A percentile compares a stretch with the other conserved stretches of the same genome.
These are phyloP conservation scores for Phoxinus phoxinus DNA, from an alignment of 2,113 vertebrate genomes.

Conservation along the genomic window DNA sequence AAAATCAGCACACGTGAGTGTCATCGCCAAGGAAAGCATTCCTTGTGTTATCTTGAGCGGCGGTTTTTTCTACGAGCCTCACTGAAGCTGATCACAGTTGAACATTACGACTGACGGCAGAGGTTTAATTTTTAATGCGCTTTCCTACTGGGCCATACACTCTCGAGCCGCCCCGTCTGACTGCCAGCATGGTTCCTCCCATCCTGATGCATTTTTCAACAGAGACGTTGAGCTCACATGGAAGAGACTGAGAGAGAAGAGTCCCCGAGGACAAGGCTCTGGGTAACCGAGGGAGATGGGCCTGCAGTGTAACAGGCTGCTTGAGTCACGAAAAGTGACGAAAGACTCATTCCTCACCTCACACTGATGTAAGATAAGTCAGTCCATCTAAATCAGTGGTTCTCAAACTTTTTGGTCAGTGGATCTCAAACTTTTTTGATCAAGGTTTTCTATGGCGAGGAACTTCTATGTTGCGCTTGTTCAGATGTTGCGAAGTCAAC, in stretches of 20 bases:
- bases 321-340: neutral
- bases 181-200: conserved; percentile 23
- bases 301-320: neutral
- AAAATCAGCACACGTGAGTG: neutral
- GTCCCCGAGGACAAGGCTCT: neutral
- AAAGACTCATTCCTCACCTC: neutral
- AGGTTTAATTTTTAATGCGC: conserved; percentile 73
- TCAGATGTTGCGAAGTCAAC: too few species aligned
- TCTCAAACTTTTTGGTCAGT: too few species aligned
- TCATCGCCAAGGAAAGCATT: neutral
- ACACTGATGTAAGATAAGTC: neutral
- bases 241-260: neutral
- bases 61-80: conserved; percentile 67
- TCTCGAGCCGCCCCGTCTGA: conserved; percentile 23
- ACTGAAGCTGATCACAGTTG: conserved; percentile 74
- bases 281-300: neutral
- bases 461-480: too few species aligned
- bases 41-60: neutral
- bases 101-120: conserved; percentile 72
- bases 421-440: too few species aligned
- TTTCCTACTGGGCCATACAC: conserved; percentile 65
- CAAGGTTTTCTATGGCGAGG: too few species aligned
- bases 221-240: conserved; percentile 32
- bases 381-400: neutral
- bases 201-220: conserved; percentile 58